phyloP scores from a whole-genome alignment of 1,140 invertebrate genomes.

The Hetaerina americana region DNA sequence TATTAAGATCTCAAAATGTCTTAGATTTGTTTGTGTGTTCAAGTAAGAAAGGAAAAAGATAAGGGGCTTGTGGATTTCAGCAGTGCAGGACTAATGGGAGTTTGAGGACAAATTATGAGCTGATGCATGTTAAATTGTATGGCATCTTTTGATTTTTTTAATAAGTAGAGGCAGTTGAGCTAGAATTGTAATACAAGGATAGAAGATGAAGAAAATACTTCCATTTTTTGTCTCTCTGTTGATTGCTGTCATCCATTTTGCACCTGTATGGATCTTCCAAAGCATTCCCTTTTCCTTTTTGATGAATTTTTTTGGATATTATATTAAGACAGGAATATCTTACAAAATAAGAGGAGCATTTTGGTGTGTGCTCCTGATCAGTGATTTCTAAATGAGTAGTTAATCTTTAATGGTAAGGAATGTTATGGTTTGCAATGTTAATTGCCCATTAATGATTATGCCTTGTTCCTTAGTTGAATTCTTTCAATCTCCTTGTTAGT shows the following conservation, averaged over 20 bases:
- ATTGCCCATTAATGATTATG: neutral
- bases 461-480: neutral
- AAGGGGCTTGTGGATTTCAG: neutral
- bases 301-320: slow-evolving; percentile 1
- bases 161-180: neutral
- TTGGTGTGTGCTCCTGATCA: neutral
- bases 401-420: neutral
- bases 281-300: neutral
- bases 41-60: neutral
- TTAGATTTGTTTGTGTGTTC: neutral
- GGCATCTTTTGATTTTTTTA: neutral
- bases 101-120: neutral
- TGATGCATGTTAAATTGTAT: neutral
- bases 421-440: neutral
- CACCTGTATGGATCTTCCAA: neutral
- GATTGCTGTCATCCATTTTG: neutral
- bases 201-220: neutral
- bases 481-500: too few species aligned
- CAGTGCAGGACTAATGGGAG: neutral
- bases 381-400: too few species aligned
- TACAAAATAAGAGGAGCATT: neutral
- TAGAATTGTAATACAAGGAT: neutral
- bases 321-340: too few species aligned
- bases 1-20: neutral
- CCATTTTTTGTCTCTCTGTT: neutral